Evolutionary conservation across 2,113 vertebrate genomes (phyloP), one percentile per base, ranked within the genome.

Genomic region (Progne subis): DNA sequence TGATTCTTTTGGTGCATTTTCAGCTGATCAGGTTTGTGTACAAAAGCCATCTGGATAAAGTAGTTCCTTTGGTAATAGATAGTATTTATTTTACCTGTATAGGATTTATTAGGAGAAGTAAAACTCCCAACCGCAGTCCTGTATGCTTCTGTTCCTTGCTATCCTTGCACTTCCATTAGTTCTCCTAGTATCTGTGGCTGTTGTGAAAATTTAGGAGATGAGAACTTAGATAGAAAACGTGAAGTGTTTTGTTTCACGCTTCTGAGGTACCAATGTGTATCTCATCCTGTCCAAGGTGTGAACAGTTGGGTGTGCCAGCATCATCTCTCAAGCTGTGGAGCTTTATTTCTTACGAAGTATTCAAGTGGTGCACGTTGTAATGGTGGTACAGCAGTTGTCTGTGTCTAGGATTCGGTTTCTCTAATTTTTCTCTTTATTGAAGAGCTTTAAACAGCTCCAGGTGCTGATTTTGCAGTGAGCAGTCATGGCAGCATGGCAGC

Each of bases 1-100:
- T 96, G 98, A 98, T 67, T 98, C 98, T 94, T 97, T 98, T 98
- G 98, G 98, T 97, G 97, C 98, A 97, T 97, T 99, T 98, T 95
- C 98, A 90, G 87, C 97, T 89, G 97, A 98, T 93, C 98, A 99
- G 98, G 98, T 99, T 98, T 98, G 99, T 99, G 92, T 78, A 53
- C 64, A 64, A 86, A 76, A 84, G 29, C 55, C 74, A 43, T 11
- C 47, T 49, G 64, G 56, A 53, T 31, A 43, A 44, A 70, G n/a
- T 95, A 95, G 96, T 70, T 92, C 82, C 92, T 87, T 94, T 68
- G 80, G 29, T 86, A 82, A 68, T 94, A 88, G 88, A 14, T 87
- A 88, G 78, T 53, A 34, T 88, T 91, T 88, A 6, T 63, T 89
- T 67, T 59, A 60, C 65, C 63, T 75, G 10, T 41, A 2, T 81